phyloP scores from a whole-genome alignment of 92 coral and sea anemone species.

The Porites evermanni region DNA sequence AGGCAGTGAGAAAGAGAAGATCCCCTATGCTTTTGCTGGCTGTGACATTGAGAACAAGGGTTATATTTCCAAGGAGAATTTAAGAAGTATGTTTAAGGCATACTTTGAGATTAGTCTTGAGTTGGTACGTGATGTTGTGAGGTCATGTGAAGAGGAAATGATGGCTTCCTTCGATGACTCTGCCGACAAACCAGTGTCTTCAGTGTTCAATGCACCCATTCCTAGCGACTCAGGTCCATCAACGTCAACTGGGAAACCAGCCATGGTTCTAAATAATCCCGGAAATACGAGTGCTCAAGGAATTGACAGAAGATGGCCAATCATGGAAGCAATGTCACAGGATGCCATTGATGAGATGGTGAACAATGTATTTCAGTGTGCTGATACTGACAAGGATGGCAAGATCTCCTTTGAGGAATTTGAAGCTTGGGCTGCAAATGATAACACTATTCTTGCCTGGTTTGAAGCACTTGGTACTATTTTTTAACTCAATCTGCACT shows the following conservation, averaged over 20 bases:
- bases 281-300: slow-evolving; percentile 72
- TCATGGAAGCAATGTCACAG: slow-evolving; percentile 99
- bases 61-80: slow-evolving; percentile 78
- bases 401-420: slow-evolving; percentile 95
- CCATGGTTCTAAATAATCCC: slow-evolving; percentile 61
- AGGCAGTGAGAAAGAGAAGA: slow-evolving; percentile 94
- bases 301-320: slow-evolving; percentile 90
- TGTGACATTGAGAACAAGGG: slow-evolving; percentile 92
- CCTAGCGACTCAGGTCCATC: slow-evolving; percentile 78
- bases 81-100: slow-evolving; percentile 96
- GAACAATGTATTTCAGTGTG: slow-evolving; percentile 87
- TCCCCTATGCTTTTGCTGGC: slow-evolving; percentile 92
- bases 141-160: slow-evolving; percentile 98
- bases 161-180: slow-evolving; percentile 98
- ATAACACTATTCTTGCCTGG: slow-evolving; percentile 94
- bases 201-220: slow-evolving; percentile 97
- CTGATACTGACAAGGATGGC: slow-evolving; percentile 89
- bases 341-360: slow-evolving; percentile 99
- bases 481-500: slow-evolving; percentile 49
- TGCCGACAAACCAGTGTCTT: slow-evolving; percentile 96
- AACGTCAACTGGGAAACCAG: slow-evolving; percentile 70
- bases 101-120: slow-evolving; percentile 95
- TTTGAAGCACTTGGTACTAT: slow-evolving; percentile 98
- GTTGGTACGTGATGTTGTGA: slow-evolving; percentile 94
- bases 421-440: slow-evolving; percentile 92